Conservation (phyloP, 2,113 vertebrate species). For the Elachura formosa region DNA sequence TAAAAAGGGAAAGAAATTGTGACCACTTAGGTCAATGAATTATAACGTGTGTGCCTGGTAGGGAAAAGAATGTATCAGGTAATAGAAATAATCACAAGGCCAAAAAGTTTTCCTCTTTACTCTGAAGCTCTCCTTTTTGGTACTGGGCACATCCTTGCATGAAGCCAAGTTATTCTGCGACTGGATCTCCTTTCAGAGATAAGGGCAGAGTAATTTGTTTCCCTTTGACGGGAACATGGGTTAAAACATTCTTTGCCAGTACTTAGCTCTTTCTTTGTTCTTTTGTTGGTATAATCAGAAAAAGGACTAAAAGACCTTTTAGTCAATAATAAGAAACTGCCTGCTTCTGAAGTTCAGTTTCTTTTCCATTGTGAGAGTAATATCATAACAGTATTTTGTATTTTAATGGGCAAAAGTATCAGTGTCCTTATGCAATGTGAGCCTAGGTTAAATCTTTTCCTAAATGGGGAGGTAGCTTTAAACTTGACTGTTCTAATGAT, state of each 20-base stretch:
- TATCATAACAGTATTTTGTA: background rate
- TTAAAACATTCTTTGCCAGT: slow-evolving; percentile 48
- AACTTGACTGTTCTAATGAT: background rate
- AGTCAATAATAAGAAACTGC: background rate
- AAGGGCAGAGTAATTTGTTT: slow-evolving; percentile 60
- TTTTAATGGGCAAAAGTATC: background rate
- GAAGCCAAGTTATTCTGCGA: background rate
- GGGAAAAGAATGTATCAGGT: background rate
- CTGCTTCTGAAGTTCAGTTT: background rate
- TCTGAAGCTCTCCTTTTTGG: background rate
- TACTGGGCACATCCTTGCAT: background rate
- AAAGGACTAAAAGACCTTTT: background rate
- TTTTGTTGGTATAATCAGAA: slow-evolving; percentile 9
- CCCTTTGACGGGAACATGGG: slow-evolving; percentile 22
- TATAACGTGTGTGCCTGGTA: fast-evolving
- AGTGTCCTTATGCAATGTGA: background rate
- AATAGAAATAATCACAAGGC: background rate
- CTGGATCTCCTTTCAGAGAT: slow-evolving; percentile 64
- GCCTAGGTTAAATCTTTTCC: background rate
- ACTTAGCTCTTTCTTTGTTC: slow-evolving; percentile 35
- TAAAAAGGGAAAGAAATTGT: background rate
- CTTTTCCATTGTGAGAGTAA: background rate
- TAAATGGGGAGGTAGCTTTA: background rate
- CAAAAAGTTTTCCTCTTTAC: background rate
- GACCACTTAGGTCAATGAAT: background rate